Percentiles rank a stretch among this genome's conserved stretches.
Evolutionary conservation across 2,888 invertebrate genomes (phyloP).

Genomic region (Steromphala cineraria): DNA sequence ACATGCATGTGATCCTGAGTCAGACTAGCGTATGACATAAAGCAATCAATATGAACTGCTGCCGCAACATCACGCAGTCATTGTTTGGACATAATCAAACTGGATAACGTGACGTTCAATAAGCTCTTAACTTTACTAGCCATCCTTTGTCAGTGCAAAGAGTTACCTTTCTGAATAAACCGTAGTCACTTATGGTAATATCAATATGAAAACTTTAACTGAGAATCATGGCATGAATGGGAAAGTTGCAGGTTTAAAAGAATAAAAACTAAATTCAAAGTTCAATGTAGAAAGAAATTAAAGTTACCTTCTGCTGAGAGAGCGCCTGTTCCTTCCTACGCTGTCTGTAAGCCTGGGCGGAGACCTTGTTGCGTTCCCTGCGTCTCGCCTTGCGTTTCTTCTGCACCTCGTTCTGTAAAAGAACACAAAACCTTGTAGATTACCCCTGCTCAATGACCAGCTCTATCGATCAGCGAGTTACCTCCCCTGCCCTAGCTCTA

Average conservation of each 20-base stretch:
- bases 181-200: no score
- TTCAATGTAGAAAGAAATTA: background rate
- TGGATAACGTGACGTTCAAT: background rate
- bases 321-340: slow-evolving; percentile 46
- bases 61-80: background rate
- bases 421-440: background rate
- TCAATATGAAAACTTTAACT: no score
- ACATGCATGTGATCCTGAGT: no score
- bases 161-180: no score
- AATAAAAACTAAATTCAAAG: no score
- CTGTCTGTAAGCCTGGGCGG: slow-evolving; percentile 61
- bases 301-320: slow-evolving; percentile 53
- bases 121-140: background rate
- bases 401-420: slow-evolving; percentile 29
- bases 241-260: no score
- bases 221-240: no score
- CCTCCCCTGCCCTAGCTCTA: background rate
- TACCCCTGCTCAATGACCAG: background rate
- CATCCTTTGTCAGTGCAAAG: background rate
- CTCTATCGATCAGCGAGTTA: background rate
- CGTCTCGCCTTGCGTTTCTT: slow-evolving; percentile 53
- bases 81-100: background rate
- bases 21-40: no score
- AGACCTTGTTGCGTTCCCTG: slow-evolving; percentile 60
- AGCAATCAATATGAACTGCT: no score